phyloP scores from a whole-genome alignment of 2,888 invertebrate species.

The Patella caerulea region DNA sequence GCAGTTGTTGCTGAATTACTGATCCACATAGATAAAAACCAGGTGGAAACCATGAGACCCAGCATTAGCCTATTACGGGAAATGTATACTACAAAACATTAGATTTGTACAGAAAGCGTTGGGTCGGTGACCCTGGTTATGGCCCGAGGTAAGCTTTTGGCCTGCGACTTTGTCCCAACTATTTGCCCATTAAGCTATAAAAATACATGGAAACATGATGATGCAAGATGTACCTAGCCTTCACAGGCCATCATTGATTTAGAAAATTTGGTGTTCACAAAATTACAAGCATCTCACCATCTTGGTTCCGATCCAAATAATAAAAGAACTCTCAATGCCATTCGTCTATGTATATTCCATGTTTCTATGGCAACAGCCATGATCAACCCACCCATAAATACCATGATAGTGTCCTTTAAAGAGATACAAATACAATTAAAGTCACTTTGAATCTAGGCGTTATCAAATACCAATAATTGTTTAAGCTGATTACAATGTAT shows the following conservation, averaged over 20 bases:
- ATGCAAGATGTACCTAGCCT: too few species aligned
- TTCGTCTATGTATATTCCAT: conserved; percentile 87
- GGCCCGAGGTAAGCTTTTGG: too few species aligned
- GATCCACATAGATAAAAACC: conserved; percentile 97
- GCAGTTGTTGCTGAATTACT: conserved; percentile 86
- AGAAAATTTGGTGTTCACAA: too few species aligned
- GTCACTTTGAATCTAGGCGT: too few species aligned
- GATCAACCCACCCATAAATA: conserved; percentile 82
- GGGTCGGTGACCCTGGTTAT: too few species aligned
- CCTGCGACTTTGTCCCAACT: too few species aligned
- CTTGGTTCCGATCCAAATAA: conserved; percentile 70
- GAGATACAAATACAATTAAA: background rate
- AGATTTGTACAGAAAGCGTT: too few species aligned
- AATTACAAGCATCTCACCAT: conserved; percentile 33
- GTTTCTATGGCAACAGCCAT: conserved; percentile 91
- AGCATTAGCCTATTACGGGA: conserved; percentile 55
- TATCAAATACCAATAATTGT: too few species aligned
- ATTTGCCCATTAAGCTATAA: too few species aligned
- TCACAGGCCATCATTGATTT: too few species aligned
- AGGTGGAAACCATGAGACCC: conserved; percentile 80
- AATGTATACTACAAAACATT: background rate
- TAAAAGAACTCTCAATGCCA: conserved; percentile 86
- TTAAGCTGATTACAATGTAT: too few species aligned
- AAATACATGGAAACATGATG: too few species aligned
- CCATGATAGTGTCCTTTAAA: conserved; percentile 63